Conservation (phyloP, 2,113 vertebrate species). For the Coturnix japonica region DNA sequence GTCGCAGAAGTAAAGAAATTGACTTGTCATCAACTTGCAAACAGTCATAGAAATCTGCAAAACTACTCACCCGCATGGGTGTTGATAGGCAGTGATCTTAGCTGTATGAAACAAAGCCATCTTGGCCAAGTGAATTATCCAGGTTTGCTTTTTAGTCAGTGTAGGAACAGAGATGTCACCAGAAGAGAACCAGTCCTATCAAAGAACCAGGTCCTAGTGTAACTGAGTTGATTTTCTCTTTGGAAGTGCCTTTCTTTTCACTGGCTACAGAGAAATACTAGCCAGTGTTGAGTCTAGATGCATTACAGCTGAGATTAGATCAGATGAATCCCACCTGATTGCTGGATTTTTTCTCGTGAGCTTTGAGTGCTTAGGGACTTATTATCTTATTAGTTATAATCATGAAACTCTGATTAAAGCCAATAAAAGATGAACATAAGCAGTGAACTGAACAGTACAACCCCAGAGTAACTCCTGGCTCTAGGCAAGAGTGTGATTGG, state of each 20-base stretch:
- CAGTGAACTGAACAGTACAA: not conserved
- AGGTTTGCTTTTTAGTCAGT: not conserved
- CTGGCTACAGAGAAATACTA: not conserved
- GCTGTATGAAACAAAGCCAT: not conserved
- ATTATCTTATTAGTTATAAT: conserved; percentile 45
- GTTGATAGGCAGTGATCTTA: not conserved
- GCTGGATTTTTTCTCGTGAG: not conserved
- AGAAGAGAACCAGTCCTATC: not conserved
- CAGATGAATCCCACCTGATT: conserved; percentile 40
- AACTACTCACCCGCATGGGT: fast-evolving
- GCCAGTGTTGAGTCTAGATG: not conserved
- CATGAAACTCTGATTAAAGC: conserved; percentile 40
- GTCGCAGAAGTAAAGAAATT: not conserved
- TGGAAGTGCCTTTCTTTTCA: not conserved
- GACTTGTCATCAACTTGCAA: not conserved
- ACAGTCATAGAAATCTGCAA: not conserved
- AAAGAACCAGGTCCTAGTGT: not conserved
- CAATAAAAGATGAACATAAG: conserved; percentile 1
- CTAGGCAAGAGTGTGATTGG: not conserved
- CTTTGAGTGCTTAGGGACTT: not conserved
- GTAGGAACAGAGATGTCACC: not conserved
- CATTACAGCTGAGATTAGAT: not conserved
- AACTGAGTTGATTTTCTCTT: not conserved
- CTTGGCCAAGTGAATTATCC: not conserved
- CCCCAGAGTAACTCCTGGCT: not conserved